Evolutionary conservation across 2,797 vertebrate species (phyloP).

Genomic region (Octomys mimax): DNA sequence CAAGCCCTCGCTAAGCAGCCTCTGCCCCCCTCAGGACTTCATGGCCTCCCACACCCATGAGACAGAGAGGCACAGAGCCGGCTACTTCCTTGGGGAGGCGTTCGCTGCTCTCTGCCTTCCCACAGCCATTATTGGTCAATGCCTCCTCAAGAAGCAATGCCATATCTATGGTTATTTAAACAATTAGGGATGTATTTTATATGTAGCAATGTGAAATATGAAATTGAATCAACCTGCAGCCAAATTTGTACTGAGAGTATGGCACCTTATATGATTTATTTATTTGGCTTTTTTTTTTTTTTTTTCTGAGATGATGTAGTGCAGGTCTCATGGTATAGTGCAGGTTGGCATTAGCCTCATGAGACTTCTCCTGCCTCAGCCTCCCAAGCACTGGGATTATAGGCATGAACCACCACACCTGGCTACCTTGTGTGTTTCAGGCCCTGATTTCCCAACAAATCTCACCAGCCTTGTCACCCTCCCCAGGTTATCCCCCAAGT

Average conservation of each 20-base stretch:
- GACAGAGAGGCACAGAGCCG: not conserved
- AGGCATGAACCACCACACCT: not conserved
- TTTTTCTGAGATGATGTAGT: not conserved
- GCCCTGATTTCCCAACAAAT: not conserved
- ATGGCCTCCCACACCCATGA: accelerated
- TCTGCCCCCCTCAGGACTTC: not conserved
- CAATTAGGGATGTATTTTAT: not conserved
- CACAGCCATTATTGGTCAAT: not conserved
- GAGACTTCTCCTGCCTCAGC: not conserved
- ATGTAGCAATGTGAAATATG: not conserved
- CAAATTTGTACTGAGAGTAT: not conserved
- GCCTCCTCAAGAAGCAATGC: not conserved
- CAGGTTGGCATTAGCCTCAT: not conserved
- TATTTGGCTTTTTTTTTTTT: not conserved
- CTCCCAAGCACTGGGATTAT: not conserved
- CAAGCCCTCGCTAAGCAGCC: not conserved
- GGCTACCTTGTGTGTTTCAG: not conserved
- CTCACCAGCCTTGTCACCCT: not conserved
- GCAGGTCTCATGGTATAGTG: not conserved
- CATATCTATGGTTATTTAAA: not conserved
- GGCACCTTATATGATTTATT: not conserved
- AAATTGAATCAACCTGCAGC: not conserved
- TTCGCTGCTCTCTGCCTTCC: not conserved
- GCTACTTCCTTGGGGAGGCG: not conserved
- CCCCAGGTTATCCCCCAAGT: not conserved